Evolutionary conservation across 2,797 vertebrate genomes (phyloP).

Genomic region (Chaenodraco wilsoni): DNA sequence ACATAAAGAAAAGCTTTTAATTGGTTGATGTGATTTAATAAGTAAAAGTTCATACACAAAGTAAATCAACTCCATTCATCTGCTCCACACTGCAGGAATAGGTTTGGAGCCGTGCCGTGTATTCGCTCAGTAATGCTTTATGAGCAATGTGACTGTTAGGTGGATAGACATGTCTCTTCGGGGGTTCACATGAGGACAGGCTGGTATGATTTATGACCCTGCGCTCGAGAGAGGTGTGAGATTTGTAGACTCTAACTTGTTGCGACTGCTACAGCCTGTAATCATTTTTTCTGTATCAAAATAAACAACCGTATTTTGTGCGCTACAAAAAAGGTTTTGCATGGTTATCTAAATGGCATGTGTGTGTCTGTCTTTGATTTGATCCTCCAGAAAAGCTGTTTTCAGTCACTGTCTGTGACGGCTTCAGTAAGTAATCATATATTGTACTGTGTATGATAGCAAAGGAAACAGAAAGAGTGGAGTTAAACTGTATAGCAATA

Average conservation of each 20-base stretch:
- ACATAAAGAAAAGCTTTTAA: conserved; percentile 36
- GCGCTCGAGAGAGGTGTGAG: conserved; percentile 23
- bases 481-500: conserved; percentile 23
- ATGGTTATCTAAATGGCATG: neutral
- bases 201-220: conserved; percentile 55
- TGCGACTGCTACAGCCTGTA: conserved; percentile 19
- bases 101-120: conserved; percentile 30
- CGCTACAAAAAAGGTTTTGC: neutral
- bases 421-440: conserved; percentile 37
- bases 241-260: conserved; percentile 38
- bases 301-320: conserved; percentile 18
- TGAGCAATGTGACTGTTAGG: conserved; percentile 31
- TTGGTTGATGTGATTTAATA: conserved; percentile 24
- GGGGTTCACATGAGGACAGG: conserved; percentile 57
- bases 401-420: conserved; percentile 43
- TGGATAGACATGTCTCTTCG: conserved; percentile 33
- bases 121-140: conserved; percentile 43
- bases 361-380: conserved; percentile 26
- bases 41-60: conserved; percentile 27
- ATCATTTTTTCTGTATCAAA: conserved; percentile 38
- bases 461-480: neutral
- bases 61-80: conserved; percentile 49
- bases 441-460: conserved; percentile 1
- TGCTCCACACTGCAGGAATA: conserved; percentile 31
- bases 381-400: conserved; percentile 18